These are phyloP conservation scores for Sebastes vulpes DNA, from an alignment of 2,797 vertebrate genomes.

Conservation along the genomic window DNA sequence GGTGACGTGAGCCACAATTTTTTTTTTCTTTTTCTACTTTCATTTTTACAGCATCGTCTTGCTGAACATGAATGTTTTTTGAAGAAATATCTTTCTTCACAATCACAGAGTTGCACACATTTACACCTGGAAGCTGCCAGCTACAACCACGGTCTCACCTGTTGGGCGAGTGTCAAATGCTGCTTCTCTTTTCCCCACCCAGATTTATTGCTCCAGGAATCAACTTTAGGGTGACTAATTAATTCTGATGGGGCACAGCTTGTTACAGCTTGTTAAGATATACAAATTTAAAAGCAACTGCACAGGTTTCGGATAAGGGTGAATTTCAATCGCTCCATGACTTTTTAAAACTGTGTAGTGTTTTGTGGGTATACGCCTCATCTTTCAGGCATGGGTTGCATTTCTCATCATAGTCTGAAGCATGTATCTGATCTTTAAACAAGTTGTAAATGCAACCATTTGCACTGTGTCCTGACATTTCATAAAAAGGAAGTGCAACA, in stretches of 20 bases:
- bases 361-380: not conserved
- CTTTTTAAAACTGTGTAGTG: not conserved
- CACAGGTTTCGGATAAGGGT: not conserved
- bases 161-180: not conserved
- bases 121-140: not conserved
- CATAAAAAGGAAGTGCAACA: not conserved
- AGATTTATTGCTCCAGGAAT: not conserved
- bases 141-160: not conserved
- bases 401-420: not conserved
- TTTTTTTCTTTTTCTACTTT: not conserved
- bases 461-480: not conserved
- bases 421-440: not conserved
- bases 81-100: not conserved
- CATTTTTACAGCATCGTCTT: not conserved
- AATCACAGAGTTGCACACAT: not conserved
- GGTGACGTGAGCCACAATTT: not conserved
- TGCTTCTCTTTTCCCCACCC: not conserved
- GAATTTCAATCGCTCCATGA: not conserved
- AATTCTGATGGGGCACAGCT: not conserved
- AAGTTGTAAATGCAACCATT: not conserved
- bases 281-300: not conserved
- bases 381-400: not conserved
- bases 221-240: not conserved
- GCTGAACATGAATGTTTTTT: not conserved
- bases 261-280: conserved; percentile 7